Conservation (phyloP, 2,797 vertebrate species). For the Poeciliopsis presidionis region DNA sequence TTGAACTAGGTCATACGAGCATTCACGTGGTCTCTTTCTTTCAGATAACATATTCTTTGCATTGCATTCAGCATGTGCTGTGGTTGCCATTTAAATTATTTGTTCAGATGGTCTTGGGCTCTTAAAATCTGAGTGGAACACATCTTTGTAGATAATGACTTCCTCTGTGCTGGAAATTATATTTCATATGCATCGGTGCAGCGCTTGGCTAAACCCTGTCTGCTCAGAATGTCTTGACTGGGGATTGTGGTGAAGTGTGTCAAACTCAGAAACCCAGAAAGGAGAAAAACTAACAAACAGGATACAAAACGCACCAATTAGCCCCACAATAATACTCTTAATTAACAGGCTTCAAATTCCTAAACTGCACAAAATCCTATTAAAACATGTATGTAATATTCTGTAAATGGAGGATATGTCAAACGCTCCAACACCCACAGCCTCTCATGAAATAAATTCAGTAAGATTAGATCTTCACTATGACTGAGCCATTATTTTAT, state of each 20-base stretch:
- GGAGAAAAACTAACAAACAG: not conserved
- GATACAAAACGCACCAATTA: not conserved
- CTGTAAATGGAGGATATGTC: slow-evolving; percentile 1
- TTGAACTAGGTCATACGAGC: slow-evolving; percentile 21
- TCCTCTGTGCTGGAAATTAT: slow-evolving; percentile 28
- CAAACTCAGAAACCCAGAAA: not conserved
- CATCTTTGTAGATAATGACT: slow-evolving; percentile 31
- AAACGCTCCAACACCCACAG: not conserved
- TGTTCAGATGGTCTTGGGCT: slow-evolving; percentile 30
- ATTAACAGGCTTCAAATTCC: not conserved
- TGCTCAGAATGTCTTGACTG: slow-evolving; percentile 18
- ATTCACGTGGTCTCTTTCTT: not conserved
- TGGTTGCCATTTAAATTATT: slow-evolving; percentile 27
- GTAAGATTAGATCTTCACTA: not conserved
- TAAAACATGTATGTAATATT: not conserved
- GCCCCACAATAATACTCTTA: not conserved
- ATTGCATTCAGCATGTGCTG: not conserved
- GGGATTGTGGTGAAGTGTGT: slow-evolving; percentile 5
- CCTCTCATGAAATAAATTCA: not conserved
- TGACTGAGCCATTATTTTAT: not conserved
- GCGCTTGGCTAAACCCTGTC: not conserved
- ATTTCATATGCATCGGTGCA: slow-evolving; percentile 19
- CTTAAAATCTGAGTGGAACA: slow-evolving; percentile 28
- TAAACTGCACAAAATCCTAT: too few species aligned
- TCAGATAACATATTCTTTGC: slow-evolving; percentile 3